Evolutionary conservation across 2,113 vertebrate species (phyloP).

Genomic region (Nettapus auritus): DNA sequence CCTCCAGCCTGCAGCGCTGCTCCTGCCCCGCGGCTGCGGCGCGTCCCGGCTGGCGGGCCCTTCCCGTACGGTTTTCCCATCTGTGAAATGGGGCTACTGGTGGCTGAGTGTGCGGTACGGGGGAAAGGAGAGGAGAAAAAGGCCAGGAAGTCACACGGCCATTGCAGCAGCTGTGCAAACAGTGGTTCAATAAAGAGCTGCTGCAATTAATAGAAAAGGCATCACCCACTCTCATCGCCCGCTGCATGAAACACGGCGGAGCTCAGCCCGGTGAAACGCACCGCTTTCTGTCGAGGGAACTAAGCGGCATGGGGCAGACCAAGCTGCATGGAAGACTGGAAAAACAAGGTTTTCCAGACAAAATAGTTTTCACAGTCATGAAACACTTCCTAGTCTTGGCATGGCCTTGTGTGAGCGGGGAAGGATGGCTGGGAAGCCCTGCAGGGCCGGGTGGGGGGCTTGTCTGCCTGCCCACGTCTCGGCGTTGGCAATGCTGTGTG

Average conservation of each 20-base stretch:
- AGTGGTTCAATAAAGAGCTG: neutral
- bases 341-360: neutral
- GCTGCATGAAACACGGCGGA: neutral
- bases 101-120: accelerated
- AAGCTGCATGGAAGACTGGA: neutral
- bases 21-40: neutral
- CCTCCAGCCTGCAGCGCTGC: accelerated
- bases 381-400: neutral
- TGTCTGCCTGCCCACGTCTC: neutral
- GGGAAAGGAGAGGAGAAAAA: neutral
- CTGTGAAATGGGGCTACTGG: neutral
- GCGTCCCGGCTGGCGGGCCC: neutral
- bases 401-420: neutral
- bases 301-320: neutral
- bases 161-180: neutral
- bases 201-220: neutral
- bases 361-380: neutral
- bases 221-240: neutral
- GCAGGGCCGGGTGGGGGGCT: too few species aligned
- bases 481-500: neutral
- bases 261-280: neutral
- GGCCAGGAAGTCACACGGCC: accelerated
- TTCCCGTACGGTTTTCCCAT: neutral
- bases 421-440: neutral
- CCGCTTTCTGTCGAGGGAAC: neutral